A percentile compares a stretch with the other conserved stretches of the same genome.
These are phyloP conservation scores for Cygnus atratus DNA, from an alignment of 2,113 vertebrate genomes.

Conservation along the genomic window DNA sequence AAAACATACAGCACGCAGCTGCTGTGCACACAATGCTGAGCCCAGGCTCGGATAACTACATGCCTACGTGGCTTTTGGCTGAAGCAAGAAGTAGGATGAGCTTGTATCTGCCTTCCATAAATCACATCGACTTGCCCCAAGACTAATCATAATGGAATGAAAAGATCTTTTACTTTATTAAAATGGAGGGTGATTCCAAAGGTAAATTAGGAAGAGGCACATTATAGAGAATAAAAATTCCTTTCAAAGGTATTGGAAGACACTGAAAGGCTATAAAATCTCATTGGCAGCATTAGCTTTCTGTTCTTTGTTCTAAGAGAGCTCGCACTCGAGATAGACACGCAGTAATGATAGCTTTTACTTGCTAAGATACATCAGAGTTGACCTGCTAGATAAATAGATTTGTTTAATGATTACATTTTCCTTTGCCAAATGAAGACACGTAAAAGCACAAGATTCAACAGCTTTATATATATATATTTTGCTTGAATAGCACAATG, in stretches of 20 bases:
- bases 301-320: slow-evolving; percentile 33
- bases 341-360: not conserved
- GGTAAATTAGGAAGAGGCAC: slow-evolving; percentile 22
- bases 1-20: not conserved
- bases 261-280: slow-evolving; percentile 13
- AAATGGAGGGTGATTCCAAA: not conserved
- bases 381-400: slow-evolving; percentile 1
- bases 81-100: not conserved
- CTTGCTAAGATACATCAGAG: slow-evolving; percentile 18
- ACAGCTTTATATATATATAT: slow-evolving; percentile 2
- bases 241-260: slow-evolving; percentile 27
- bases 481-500: slow-evolving; percentile 68
- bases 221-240: slow-evolving; percentile 3
- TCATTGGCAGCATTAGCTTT: slow-evolving; percentile 1
- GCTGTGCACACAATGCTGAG: not conserved
- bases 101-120: slow-evolving; percentile 37
- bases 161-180: not conserved
- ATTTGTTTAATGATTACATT: slow-evolving; percentile 31
- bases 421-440: slow-evolving; percentile 33
- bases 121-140: not conserved
- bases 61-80: slow-evolving; percentile 30
- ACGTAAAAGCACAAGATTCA: slow-evolving; percentile 30
- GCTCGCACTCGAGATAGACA: not conserved
- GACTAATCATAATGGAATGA: not conserved
- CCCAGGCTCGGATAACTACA: not conserved